A percentile compares a stretch with the other conserved stretches of the same genome.
These are phyloP conservation scores for Lithophane socia DNA, from an alignment of 2,888 invertebrate genomes.

Conservation along the genomic window DNA sequence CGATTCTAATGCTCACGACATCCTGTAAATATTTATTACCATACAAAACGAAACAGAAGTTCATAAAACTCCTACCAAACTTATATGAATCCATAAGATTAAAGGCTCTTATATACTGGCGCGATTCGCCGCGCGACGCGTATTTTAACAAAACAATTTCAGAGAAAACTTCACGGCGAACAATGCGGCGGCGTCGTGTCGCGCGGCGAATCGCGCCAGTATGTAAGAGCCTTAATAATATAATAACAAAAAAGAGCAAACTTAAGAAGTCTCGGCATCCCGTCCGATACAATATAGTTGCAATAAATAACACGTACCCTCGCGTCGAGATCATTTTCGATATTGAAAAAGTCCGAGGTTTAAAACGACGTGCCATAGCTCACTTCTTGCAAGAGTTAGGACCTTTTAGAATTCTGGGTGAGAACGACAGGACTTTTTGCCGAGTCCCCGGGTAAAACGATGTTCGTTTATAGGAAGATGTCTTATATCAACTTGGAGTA, in stretches of 20 bases:
- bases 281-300: constrained; percentile 47
- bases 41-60: neutral
- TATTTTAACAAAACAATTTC: no score
- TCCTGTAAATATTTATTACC: constrained; percentile 47
- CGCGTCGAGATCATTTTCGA: constrained; percentile 41
- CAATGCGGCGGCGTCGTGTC: no score
- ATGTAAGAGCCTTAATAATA: no score
- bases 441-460: neutral
- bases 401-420: constrained; percentile 17
- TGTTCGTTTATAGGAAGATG: constrained; percentile 2
- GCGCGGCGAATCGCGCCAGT: no score
- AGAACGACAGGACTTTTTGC: constrained; percentile 7
- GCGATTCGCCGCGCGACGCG: no score
- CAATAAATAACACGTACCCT: constrained; percentile 48
- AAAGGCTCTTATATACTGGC: no score
- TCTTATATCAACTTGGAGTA: neutral
- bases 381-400: neutral
- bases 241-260: constrained; percentile 36
- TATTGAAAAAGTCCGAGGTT: constrained; percentile 29
- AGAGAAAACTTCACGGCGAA: no score
- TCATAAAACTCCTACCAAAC: constrained; percentile 38
- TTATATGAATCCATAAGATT: constrained; percentile 33
- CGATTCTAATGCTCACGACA: neutral
- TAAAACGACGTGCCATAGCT: constrained; percentile 16
- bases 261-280: constrained; percentile 7